phyloP scores from a whole-genome alignment of 2,888 invertebrate genomes.

The Rutpela maculata region DNA sequence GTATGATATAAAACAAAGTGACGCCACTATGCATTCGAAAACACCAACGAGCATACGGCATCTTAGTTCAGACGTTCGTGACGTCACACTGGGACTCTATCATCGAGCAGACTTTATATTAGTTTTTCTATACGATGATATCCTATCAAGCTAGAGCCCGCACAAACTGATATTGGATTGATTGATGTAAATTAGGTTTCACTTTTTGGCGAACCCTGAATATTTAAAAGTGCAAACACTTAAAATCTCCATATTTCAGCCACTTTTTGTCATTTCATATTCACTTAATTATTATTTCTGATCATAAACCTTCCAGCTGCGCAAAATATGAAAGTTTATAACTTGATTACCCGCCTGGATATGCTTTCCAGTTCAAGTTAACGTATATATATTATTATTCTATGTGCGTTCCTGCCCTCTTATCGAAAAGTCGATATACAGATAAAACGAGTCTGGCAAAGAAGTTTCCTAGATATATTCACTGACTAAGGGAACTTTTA shows the following conservation, averaged over 20 bases:
- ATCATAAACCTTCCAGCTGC: constrained; percentile 18
- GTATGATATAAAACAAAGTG: too few species aligned
- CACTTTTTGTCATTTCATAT: not conserved
- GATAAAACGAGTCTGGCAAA: constrained; percentile 52
- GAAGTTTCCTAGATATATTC: constrained; percentile 17
- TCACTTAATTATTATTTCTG: constrained; percentile 24
- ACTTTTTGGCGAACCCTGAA: not conserved
- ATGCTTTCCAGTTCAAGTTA: constrained; percentile 21
- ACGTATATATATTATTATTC: constrained; percentile 56
- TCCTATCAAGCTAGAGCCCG: not conserved
- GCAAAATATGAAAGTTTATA: constrained; percentile 31
- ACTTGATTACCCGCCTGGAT: constrained; percentile 27
- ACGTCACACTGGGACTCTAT: too few species aligned
- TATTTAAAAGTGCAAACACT: not conserved
- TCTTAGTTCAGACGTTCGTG: too few species aligned
- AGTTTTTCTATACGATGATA: not conserved
- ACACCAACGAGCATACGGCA: too few species aligned
- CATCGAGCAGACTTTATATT: too few species aligned
- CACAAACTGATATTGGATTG: not conserved
- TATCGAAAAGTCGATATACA: constrained; percentile 59
- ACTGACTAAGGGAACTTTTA: constrained; percentile 24
- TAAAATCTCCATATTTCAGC: not conserved
- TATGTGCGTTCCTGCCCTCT: constrained; percentile 53
- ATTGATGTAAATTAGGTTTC: not conserved
- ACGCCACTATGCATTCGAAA: too few species aligned